Evolutionary conservation across 2,888 invertebrate genomes (phyloP), one percentile per base, ranked within the genome.

Genomic region (Drosophila helvetica): DNA sequence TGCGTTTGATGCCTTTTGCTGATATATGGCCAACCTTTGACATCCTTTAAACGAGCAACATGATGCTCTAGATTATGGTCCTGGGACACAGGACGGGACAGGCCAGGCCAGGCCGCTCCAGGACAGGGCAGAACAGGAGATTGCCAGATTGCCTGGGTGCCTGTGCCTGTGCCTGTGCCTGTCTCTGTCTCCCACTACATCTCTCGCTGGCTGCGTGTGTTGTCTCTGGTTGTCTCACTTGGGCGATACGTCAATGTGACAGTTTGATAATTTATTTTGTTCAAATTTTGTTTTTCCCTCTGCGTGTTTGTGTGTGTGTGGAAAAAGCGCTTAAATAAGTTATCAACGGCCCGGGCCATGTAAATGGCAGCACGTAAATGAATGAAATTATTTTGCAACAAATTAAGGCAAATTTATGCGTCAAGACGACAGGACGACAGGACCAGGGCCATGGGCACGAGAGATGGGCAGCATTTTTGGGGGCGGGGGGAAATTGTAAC

Each of bases 31-130:
- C 89, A 79, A 89, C 86, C 86, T 86, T 89, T 86, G 86, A 86
- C 86, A 89, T 86, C 82, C 87, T 86, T 86, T 86, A 87, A 86
- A 86, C 89, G 89, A 89, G 86, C 89, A 88, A 88, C 86, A 88
- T 89, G 86, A 86, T 89, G 88, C 86, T 87, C 81, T 79, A 86
- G 86, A 86, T 86, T 89, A 86, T 89, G 86, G 87, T 79, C 38
- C 38, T 7, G 15, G 38, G 38, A n/a, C 38, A 1, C 38, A 38
- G 38, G 12, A 4, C 33, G 6, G 33, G 4, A 12, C 15, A 15
- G 38, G 10, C 12, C 38, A 15, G 33, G 3, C 10, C 10, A 15
- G n/a, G n/a, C n/a, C n/a, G n/a, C n/a, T n/a, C 12, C 38, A 15
- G 33, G 3, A 3, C 10, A 15, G 38, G 33, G 15, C 30, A 30